A percentile compares a stretch with the other conserved stretches of the same genome.
phyloP scores from a whole-genome alignment of 2,888 invertebrate species.

The Caenorhabditis auriculariae region DNA sequence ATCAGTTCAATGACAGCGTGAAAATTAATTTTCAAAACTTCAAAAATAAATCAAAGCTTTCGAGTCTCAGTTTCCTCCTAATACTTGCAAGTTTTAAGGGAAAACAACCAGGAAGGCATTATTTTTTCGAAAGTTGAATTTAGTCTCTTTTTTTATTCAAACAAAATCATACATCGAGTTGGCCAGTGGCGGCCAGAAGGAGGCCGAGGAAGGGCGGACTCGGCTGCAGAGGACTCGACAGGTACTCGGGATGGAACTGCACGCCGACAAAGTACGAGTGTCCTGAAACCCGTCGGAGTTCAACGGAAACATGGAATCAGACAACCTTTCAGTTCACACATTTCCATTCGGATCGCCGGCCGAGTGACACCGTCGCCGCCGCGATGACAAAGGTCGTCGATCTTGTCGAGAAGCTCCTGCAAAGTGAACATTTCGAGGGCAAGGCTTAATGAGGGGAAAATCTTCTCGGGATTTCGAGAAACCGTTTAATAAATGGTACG shows the following conservation, averaged over 20 bases:
- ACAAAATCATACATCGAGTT: slow-evolving; percentile 64
- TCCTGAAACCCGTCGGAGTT: slow-evolving; percentile 61
- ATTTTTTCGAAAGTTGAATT: too few species aligned
- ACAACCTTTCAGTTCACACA: slow-evolving; percentile 76
- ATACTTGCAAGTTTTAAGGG: too few species aligned
- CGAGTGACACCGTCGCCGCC: slow-evolving; percentile 52
- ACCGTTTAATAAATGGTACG: neutral
- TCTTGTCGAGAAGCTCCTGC: slow-evolving; percentile 43
- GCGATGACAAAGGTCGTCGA: slow-evolving; percentile 51
- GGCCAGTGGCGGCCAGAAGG: slow-evolving; percentile 83
- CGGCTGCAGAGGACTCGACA: slow-evolving; percentile 72
- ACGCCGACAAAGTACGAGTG: slow-evolving; percentile 93
- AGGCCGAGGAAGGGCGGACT: slow-evolving; percentile 94
- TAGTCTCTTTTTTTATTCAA: neutral
- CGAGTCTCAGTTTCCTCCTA: too few species aligned
- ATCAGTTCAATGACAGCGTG: too few species aligned
- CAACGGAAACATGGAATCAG: neutral
- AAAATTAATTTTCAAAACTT: too few species aligned
- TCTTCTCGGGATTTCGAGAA: too few species aligned
- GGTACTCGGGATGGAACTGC: slow-evolving; percentile 96
- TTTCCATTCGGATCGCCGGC: slow-evolving; percentile 81
- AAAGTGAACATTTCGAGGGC: too few species aligned
- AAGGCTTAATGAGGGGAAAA: too few species aligned
- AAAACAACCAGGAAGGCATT: too few species aligned
- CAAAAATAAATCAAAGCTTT: too few species aligned